Percentiles rank a stretch among this genome's conserved stretches.
Evolutionary conservation across 2,113 vertebrate genomes (phyloP).

Genomic region (Nothobranchius furzeri): DNA sequence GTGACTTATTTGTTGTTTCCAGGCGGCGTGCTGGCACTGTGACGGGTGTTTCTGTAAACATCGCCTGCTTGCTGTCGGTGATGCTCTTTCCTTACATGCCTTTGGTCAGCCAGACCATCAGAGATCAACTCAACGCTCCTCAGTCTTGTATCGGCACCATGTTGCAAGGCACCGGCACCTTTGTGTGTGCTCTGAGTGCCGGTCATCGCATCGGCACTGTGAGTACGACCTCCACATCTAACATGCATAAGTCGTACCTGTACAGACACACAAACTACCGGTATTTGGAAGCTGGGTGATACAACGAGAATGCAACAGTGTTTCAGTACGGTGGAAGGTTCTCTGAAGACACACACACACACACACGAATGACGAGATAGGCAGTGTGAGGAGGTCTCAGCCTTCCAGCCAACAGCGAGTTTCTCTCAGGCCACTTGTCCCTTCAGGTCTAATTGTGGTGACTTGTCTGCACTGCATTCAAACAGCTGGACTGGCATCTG

Average conservation of each 20-base stretch:
- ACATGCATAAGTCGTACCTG: conserved; percentile 16
- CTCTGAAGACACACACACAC: conserved; percentile 12
- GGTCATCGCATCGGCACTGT: conserved; percentile 90
- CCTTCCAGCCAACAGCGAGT: conserved; percentile 36
- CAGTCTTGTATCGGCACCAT: conserved; percentile 67
- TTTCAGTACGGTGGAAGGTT: conserved; percentile 33
- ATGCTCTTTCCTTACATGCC: conserved; percentile 94
- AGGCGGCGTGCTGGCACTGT: conserved; percentile 90
- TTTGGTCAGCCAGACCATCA: conserved; percentile 83
- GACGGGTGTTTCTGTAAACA: conserved; percentile 89
- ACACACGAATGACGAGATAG: conserved; percentile 34
- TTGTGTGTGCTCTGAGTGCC: conserved; percentile 81
- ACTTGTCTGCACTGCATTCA: conserved; percentile 18
- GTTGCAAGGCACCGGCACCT: conserved; percentile 67
- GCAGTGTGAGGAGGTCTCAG: conserved; percentile 21
- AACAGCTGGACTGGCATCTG: conserved; percentile 6
- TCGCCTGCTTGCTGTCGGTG: conserved; percentile 85
- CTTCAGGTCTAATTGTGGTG: conserved; percentile 49
- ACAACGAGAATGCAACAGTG: conserved; percentile 68
- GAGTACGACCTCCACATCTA: conserved; percentile 43
- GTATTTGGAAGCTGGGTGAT: conserved; percentile 55
- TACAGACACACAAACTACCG: conserved; percentile 5
- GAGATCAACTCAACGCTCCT: conserved; percentile 84
- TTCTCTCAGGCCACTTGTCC: conserved; percentile 70
- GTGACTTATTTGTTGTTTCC: conserved; percentile 11